Base-by-base conservation (phyloP, 2,797 vertebrate species). In the Lophius americanus region DNA sequence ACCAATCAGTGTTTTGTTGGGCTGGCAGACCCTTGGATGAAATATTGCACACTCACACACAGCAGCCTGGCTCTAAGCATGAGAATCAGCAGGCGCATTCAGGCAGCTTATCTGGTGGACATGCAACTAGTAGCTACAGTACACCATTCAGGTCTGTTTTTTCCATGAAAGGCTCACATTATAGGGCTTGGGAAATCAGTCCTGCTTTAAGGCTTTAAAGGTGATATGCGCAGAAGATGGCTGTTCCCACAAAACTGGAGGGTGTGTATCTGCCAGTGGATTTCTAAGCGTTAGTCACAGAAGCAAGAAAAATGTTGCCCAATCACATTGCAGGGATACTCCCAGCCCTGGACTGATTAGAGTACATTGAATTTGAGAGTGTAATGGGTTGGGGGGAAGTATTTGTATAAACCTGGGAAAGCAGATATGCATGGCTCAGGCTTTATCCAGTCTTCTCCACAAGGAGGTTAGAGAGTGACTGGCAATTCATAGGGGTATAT, bases 291-390 rank as follows among this genome's bases (percentile, higher is more conserved):
- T 89, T 82, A 87, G 79, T 89, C 79, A 78, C 58, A 75, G 55
- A 71, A 60, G 72, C 72, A 61, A 69, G 63, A 67, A 82, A 73
- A 76, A 78, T 76, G 66, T 87, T 77, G 59, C 88, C 83, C 83
- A 87, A 76, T 91, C 78, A 79, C 78, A 83, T 73, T 82, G 48
- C 64, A 75, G 79, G 73, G 82, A 88, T 81, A 62, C 74, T 85
- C 85, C 72, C 74, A 53, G 81, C 66, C 88, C 88, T 80, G 82
- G 79, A 81, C 85, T 75, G 70, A 88, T 90, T 88, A 85, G 71
- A 74, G 59, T 64, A 68, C 70, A 79, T 73, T 73, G 80, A 76
- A 81, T 48, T 75, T 65, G 63, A 76, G 61, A 61, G 41, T 71
- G 81, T 73, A 70, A 75, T 76, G 74, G 73, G 55, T 57, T 52